Evolutionary conservation across 2,113 vertebrate species (phyloP), one percentile per base, ranked within the genome.

Genomic region (Nematolebias whitei): DNA sequence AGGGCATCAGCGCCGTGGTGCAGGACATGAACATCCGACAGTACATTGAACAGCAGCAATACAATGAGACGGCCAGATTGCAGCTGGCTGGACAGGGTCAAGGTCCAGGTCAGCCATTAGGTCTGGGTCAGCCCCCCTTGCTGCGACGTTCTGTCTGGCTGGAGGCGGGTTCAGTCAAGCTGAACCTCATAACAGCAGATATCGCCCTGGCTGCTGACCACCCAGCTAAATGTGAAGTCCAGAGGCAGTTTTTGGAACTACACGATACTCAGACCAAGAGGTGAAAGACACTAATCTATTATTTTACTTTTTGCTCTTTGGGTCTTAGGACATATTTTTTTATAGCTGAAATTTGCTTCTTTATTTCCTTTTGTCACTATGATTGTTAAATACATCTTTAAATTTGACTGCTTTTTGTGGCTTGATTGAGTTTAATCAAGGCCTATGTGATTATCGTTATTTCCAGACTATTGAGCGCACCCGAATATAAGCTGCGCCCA

Each of bases 151-250:
- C 96, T 0, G 93, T 93, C 53, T 99, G 98, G 98, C 91, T 99
- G 22, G 98, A 99, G 91, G 96, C 97, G 2, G 97, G 96, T 49
- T 98, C 96, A 12, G 91, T 95, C 90, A 95, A 89, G 84, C 86
- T 99, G 72, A 95, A 96, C 74, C 96, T 98, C 71, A 91, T 99
- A 74, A 98, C 96, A 16, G 96, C 96, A 38, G 98, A 99, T 78
- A 81, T 99, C 0, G 96, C 98, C 12, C 88, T 99, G 72, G 98
- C 97, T 18, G 95, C 96, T 4, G 97, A 97, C 82, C 96, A 98
- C 85, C 93, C 95, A 14, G 93, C 94, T 39, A 98, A 96, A 76
- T 96, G 96, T 38, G 95, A 96, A 80, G 96, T 95, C n/a, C 97
- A 99, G 82, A 94, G 96, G 64, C 92, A 93, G 26, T 99, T 99